Base-by-base conservation (phyloP, 2,888 invertebrate species). In the Eupithecia abbreviata region DNA sequence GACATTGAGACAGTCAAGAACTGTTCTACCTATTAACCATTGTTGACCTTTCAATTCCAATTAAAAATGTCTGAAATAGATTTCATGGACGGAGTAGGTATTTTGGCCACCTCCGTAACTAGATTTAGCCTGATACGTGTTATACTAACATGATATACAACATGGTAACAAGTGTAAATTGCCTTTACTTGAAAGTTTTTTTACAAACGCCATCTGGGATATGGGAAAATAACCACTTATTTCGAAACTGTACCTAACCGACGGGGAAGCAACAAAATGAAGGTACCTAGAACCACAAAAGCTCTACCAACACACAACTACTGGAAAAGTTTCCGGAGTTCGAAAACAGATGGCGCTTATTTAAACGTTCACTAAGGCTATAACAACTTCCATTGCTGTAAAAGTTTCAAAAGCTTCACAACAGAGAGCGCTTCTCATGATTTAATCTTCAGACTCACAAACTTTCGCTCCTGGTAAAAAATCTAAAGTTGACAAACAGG, bases 281-380 rank as follows among this genome's bases (percentile, higher is more conserved):
- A 55, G n/a, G n/a, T 55, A n/a, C n/a, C n/a, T n/a, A n/a, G 9
- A 55, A 42, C n/a, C 66, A 13, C 73, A 72, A 76, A 76, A 47
- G 10, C 69, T 75, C 67, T 30, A 43, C 43, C 5, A 5, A n/a
- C 4, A 30, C 43, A 13, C 10, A 30, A 58, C 18, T 42, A n/a
- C 18, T 62, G 15, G 9, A 51, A 65, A 74, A 62, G 55, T 67
- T 77, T 74, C 41, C 5, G 51, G 41, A 43, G 10, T 0, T 15
- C 45, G 18, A n/a, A 18, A 62, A 72, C 51, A 79, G 74, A 79
- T 80, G 81, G 80, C 80, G 77, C 69, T 68, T 62, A 12, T 62
- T 10, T 30, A 62, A 62, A 10, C 30, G 30, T 62, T 18, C 62
- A 10, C 58, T 58, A 3, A 9, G 55, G n/a, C 55, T 18, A n/a